These are phyloP conservation scores for Fregetta grallaria DNA, from an alignment of 2,113 vertebrate genomes.

Conservation along the genomic window DNA sequence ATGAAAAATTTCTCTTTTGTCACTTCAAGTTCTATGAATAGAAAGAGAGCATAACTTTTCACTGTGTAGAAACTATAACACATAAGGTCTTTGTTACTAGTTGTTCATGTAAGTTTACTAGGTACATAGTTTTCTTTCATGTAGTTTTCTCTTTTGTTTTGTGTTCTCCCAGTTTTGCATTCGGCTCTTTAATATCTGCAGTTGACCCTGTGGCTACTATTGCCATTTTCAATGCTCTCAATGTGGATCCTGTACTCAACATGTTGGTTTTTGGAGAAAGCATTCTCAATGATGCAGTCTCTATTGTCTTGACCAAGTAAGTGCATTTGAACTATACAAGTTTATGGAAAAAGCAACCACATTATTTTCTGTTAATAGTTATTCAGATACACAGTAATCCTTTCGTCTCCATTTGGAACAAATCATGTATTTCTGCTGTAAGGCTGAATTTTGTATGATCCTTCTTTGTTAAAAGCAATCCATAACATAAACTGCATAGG, in stretches of 20 bases:
- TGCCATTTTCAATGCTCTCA: slow-evolving; percentile 97
- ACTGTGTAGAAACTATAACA: neutral
- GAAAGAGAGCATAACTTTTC: neutral
- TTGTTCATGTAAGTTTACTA: neutral
- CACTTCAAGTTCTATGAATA: neutral
- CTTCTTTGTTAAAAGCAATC: neutral
- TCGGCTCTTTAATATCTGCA: slow-evolving; percentile 97
- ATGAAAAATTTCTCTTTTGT: neutral
- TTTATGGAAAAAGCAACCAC: neutral
- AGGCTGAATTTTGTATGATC: neutral
- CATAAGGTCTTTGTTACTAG: neutral
- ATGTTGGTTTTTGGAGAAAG: slow-evolving; percentile 99
- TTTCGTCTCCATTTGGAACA: neutral
- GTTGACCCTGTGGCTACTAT: slow-evolving; percentile 98
- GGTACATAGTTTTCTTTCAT: neutral
- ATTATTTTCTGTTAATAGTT: neutral
- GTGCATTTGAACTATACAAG: neutral
- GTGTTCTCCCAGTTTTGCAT: slow-evolving; percentile 85
- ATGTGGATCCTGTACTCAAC: slow-evolving; percentile 97
- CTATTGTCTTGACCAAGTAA: slow-evolving; percentile 98
- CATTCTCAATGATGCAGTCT: slow-evolving; percentile 97
- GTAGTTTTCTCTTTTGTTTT: neutral
- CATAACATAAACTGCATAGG: neutral
- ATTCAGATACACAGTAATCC: neutral
- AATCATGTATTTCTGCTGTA: neutral